Evolutionary conservation across 2,888 invertebrate species (phyloP).

Genomic region (Stenodera caucasica): DNA sequence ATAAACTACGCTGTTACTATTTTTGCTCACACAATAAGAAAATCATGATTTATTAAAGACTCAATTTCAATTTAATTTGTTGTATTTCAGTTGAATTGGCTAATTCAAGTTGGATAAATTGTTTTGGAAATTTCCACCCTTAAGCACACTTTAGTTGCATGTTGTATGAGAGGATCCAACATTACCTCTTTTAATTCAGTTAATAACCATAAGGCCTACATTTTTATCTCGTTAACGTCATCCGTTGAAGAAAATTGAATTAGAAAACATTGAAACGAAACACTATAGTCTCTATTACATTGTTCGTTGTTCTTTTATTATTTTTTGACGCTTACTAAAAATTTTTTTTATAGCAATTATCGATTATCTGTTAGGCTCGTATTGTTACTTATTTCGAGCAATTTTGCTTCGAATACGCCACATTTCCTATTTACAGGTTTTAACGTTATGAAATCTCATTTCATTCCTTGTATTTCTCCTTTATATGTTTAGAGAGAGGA

Average conservation of each 20-base stretch:
- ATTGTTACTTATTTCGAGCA: constrained; percentile 7
- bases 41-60: no score
- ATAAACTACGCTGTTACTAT: no score
- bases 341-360: not conserved
- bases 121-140: constrained; percentile 33
- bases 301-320: no score
- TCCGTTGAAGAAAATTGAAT: constrained; percentile 28
- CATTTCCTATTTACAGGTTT: not conserved
- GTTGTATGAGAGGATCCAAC: constrained; percentile 16
- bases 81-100: constrained; percentile 34
- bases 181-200: constrained; percentile 26
- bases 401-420: not conserved
- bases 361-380: not conserved
- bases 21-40: no score
- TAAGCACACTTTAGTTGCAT: constrained; percentile 29
- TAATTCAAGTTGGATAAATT: constrained; percentile 36
- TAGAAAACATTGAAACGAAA: constrained; percentile 19
- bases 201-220: constrained; percentile 22
- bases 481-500: no score
- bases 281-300: constrained; percentile 14
- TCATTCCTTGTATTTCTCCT: not conserved
- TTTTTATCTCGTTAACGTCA: constrained; percentile 21
- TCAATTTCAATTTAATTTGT: constrained; percentile 14
- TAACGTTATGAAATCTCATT: not conserved
- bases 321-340: not conserved